Base-by-base conservation (phyloP, 2,888 invertebrate genomes). In the Leptinotarsa tumamoca region DNA sequence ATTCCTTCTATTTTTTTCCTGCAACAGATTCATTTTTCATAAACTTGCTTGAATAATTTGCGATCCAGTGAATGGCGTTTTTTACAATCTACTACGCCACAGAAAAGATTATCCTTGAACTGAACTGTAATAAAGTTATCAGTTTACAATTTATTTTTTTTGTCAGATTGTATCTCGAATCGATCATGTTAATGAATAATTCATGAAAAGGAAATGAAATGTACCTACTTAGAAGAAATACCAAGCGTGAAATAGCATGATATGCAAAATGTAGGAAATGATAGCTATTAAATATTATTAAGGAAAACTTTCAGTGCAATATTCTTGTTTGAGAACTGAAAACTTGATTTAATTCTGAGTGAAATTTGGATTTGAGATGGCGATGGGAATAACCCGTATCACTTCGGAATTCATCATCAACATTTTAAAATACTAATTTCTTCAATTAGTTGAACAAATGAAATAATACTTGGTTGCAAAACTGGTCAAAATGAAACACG, bases 81-180 rank as follows among this genome's bases (percentile, higher is more conserved):
- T 18, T 58, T 14, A 13, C 58, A 23, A 17, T 52, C 23, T 54
- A 33, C 17, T 58, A 58, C 23, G 23, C 58, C 58, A 58, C 58
- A 58, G 58, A 58, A 15, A 23, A 58, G 14, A 23, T 58, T 15
- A 15, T 58, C 23, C 23, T 23, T 58, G 58, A 58, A 58, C 58
- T 58, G 21, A 23, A 58, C 58, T 23, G 27, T 23, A 23, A 23
- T 58, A 58, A 58, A 58, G 58, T 23, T 58, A 15, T 58, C 58
- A 58, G 18, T 58, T 58, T 58, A 23, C 23, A 58, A 58, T 58
- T 23, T 1, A 58, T 58, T 58, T 23, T 23, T 58, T 58, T 23
- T 23, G 23, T 58, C 23, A 58, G 58, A 58, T 58, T 58, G 58
- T 58, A 58, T 58, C 58, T 23, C 27, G 23, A 58, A 58, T 58